Base-by-base conservation (phyloP, 2,797 vertebrate species). In the Ispidina lecontei region DNA sequence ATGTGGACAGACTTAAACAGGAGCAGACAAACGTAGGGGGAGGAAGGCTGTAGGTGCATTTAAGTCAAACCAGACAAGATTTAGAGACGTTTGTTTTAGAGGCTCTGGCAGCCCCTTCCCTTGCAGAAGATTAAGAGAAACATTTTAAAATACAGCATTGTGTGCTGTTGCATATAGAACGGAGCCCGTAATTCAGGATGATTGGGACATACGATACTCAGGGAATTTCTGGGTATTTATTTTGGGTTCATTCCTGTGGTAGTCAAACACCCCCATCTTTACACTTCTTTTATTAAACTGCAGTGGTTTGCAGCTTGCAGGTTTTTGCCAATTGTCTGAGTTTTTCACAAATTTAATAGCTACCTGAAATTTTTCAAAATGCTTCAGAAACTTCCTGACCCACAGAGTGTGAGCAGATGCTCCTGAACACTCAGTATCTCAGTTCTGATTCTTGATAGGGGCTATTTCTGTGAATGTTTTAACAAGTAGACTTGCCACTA, bases 31-130 rank as follows among this genome's bases (percentile, higher is more conserved):
- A 85, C 20, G 1, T 28, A 26, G 78, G 33, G 82, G 67, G 85
- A 91, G 74, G 72, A 25, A 69, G 47, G 58, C 47, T 82, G 64
- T 55, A 78, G 63, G 68, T 65, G 49, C 17, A 43, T 84, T 88
- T 91, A 77, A 76, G 78, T 75, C 88, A 87, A 74, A 91, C 82
- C 92, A 85, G 29, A 35, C 67, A 91, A 82, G 93, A 87, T 93
- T 93, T 91, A 93, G 83, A 90, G 39, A 47, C 25, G 28, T 68
- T 90, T 93, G 33, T 56, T 93, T 96, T 91, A 55, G 80, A 65
- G 71, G 46, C 47, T 80, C 56, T 85, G 74, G 64, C 75, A 90
- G 87, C 60, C 11, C 2, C 84, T 79, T 91, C n/a, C 67, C 49
- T 76, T 74, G 55, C 72, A 76, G 64, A 62, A 92, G 93, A 76